Conservation (phyloP, 2,113 vertebrate species). For the Gila orcuttii region DNA sequence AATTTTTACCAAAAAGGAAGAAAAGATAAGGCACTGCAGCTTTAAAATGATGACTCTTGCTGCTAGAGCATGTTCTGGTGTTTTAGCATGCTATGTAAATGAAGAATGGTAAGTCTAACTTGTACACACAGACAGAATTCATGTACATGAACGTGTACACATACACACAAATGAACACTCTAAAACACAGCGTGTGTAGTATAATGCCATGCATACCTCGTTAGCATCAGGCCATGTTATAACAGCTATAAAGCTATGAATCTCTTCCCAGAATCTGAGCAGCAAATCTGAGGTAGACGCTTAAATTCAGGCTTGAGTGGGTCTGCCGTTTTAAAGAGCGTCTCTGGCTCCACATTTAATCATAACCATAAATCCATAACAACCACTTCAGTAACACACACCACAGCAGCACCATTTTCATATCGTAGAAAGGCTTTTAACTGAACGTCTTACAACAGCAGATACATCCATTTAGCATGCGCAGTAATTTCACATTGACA, state of each 20-base stretch:
- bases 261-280: slow-evolving; percentile 30
- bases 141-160: not conserved
- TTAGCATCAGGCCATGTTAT: slow-evolving; percentile 22
- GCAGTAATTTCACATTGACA: slow-evolving; percentile 33
- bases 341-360: slow-evolving; percentile 43
- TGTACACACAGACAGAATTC: not conserved
- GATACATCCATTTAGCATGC: slow-evolving; percentile 46
- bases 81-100: not conserved
- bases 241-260: not conserved
- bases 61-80: not conserved
- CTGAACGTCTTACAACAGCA: slow-evolving; percentile 33
- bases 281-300: not conserved
- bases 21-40: not conserved
- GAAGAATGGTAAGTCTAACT: not conserved
- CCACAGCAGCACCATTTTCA: slow-evolving; percentile 34
- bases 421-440: slow-evolving; percentile 34
- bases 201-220: not conserved
- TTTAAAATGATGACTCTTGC: not conserved
- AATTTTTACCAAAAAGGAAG: not conserved
- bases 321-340: slow-evolving; percentile 10
- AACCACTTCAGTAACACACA: slow-evolving; percentile 31
- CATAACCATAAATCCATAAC: slow-evolving; percentile 42
- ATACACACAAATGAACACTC: not conserved
- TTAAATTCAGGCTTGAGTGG: slow-evolving; percentile 19
- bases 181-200: not conserved